Percentiles rank a stretch among this genome's conserved stretches.
These are phyloP conservation scores for Sycophila sp. DNA, from an alignment of 1,140 invertebrate genomes.

Conservation along the genomic window DNA sequence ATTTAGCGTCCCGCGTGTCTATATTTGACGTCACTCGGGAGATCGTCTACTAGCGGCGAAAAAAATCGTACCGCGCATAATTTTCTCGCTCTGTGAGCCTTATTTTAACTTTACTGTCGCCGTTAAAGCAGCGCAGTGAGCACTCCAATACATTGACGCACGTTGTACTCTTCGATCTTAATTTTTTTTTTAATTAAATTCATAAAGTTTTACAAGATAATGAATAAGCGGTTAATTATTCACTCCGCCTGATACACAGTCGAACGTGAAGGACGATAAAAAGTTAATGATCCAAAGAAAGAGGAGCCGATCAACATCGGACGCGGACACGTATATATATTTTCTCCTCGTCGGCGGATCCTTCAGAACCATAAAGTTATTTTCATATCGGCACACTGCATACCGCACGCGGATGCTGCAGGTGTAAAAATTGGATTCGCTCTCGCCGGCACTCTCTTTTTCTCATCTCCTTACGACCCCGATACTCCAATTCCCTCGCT, in stretches of 20 bases:
- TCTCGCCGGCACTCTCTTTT: neutral
- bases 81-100: neutral
- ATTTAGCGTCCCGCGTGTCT: constrained; percentile 12
- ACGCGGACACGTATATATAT: neutral
- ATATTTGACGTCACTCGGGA: no score
- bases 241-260: no score
- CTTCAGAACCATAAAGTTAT: neutral
- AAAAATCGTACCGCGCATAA: neutral
- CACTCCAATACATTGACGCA: no score
- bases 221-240: no score
- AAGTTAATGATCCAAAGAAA: no score
- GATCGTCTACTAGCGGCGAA: neutral
- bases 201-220: no score
- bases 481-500: neutral
- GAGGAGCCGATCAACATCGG: neutral
- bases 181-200: no score
- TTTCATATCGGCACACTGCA: neutral
- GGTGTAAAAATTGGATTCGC: constrained; percentile 14
- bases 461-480: neutral
- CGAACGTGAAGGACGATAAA: no score
- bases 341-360: neutral
- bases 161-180: no score
- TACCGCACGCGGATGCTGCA: no score
- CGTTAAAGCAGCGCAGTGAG: no score
- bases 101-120: neutral